A percentile compares a stretch with the other conserved stretches of the same genome.
phyloP scores from a whole-genome alignment of 1,140 invertebrate genomes.

The Brachionus plicatilis region DNA sequence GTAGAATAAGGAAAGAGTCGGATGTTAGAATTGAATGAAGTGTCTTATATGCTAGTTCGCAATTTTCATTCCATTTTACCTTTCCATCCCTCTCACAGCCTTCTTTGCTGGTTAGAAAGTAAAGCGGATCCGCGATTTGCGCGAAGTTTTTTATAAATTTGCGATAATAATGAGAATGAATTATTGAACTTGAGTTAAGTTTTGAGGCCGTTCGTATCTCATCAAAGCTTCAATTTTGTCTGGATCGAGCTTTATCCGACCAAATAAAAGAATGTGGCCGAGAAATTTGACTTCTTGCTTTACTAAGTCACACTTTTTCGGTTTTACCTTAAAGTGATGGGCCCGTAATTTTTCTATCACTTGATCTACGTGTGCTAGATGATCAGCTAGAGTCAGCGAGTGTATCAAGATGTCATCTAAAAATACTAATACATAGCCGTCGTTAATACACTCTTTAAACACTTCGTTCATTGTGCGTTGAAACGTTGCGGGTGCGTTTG shows the following conservation, averaged over 20 bases:
- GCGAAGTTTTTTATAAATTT: neutral
- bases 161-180: neutral
- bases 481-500: neutral
- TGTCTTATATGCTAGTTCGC: neutral
- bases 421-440: neutral
- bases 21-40: neutral
- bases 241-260: neutral
- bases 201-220: neutral
- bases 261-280: neutral
- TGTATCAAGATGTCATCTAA: neutral
- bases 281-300: too few species aligned
- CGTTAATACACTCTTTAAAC: neutral
- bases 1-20: slow-evolving; percentile 38
- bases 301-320: too few species aligned
- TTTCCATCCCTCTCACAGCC: neutral
- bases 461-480: neutral
- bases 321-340: too few species aligned
- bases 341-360: too few species aligned
- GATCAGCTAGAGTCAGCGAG: neutral
- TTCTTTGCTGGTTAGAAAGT: neutral
- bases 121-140: neutral
- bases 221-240: neutral
- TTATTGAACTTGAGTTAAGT: neutral
- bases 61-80: neutral
- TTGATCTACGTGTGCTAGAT: neutral